Base-by-base conservation (phyloP, 2,797 vertebrate species). In the Trachurus trachurus region DNA sequence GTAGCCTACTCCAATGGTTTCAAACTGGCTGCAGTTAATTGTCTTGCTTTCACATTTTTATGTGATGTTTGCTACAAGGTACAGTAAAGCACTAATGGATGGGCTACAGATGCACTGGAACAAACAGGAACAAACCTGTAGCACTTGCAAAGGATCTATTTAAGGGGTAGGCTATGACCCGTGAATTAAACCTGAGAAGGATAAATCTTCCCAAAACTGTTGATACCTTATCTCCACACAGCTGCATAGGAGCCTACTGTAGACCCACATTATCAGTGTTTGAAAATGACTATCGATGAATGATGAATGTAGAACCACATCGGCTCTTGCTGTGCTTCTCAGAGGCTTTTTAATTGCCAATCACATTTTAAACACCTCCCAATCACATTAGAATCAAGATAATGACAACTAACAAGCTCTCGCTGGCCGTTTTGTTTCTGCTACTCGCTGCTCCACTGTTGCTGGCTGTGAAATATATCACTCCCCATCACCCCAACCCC, bases 321-420 rank as follows among this genome's bases (percentile, higher is more conserved):
- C 49, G 68, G 19, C 21, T 66, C 34, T 29, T 19, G 12, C n/a
- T 45, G 10, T 63, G 40, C 29, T 19, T 17, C 49, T 71, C 59
- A 54, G 26, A 29, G 77, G 78, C 66, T 60, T n/a, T 74, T 54
- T 72, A 66, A 77, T 87, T 78, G 64, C 45, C 63, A 44, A 67
- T 80, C 70, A 63, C 26, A 81, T 81, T 78, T 73, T 74, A 54
- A 81, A 80, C 64, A 78, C 61, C 53, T 80, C 44, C 56, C 65
- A 81, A 73, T 80, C 71, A 47, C 65, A 68, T 80, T 71, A 66
- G 11, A 71, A 68, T 82, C 65, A 74, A 50, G 29, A 58, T 66
- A 66, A 83, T 74, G 57, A 74, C 6, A 19, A 39, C n/a, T 6
- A 3, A 62, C 12, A 39, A n/a, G 39, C 40, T 76, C n/a, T 19